Evolutionary conservation across 37 sponge, comb jelly and placozoan genomes (phyloP).

Genomic region (Chondrilla cf. caribensis): DNA sequence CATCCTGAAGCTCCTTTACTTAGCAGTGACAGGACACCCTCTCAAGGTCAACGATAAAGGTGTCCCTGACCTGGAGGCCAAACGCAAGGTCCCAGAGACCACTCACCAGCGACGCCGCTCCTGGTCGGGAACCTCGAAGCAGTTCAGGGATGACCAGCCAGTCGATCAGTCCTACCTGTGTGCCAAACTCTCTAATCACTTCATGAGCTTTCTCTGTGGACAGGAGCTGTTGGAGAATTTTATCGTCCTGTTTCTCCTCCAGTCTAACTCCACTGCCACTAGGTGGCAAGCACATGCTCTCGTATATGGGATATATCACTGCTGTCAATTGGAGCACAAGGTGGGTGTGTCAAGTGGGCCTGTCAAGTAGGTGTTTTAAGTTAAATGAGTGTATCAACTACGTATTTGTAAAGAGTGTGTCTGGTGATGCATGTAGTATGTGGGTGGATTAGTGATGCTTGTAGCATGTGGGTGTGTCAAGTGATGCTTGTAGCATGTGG

Average conservation of each 20-base stretch:
- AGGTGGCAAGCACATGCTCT: slow-evolving; percentile 79
- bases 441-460: background rate
- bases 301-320: slow-evolving; percentile 47
- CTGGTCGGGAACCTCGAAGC: too few species aligned
- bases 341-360: background rate
- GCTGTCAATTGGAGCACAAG: slow-evolving; percentile 6
- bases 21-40: slow-evolving; percentile 64
- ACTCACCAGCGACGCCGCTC: too few species aligned
- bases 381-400: background rate
- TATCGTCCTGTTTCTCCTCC: slow-evolving; percentile 56
- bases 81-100: background rate
- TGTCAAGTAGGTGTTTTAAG: background rate
- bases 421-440: background rate
- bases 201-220: slow-evolving; percentile 5
- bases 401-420: background rate
- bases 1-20: slow-evolving; percentile 58
- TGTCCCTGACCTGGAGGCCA: background rate
- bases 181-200: background rate
- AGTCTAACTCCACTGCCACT: slow-evolving; percentile 63
- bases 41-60: slow-evolving; percentile 14
- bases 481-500: too few species aligned
- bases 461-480: too few species aligned
- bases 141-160: background rate
- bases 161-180: background rate
- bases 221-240: slow-evolving; percentile 42